phyloP scores from a whole-genome alignment of 2,113 vertebrate genomes.

The Aptenodytes patagonicus region DNA sequence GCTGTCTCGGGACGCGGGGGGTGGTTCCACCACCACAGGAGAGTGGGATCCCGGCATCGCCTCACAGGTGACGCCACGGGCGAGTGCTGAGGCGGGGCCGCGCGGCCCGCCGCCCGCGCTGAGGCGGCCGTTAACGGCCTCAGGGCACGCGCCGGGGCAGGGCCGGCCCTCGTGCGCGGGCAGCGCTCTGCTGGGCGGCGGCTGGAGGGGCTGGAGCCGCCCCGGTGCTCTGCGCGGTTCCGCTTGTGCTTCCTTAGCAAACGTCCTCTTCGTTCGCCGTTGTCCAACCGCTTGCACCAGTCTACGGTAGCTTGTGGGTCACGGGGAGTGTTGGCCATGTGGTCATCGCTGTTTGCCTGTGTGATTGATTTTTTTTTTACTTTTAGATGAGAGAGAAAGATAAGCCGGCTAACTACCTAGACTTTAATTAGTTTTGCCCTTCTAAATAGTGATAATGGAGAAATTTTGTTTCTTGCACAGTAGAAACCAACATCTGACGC shows the following conservation, averaged over 20 bases:
- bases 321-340: fast-evolving
- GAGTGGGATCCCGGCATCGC: neutral
- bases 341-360: neutral
- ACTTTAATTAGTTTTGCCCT: neutral
- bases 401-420: neutral
- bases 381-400: neutral
- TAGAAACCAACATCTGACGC: neutral
- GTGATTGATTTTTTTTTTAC: neutral
- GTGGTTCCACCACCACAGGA: too few relatives aligned
- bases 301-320: neutral
- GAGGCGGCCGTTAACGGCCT: neutral
- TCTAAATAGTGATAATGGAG: neutral
- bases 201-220: neutral
- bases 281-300: neutral
- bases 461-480: neutral
- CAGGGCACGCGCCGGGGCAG: neutral
- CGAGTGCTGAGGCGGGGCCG: neutral
- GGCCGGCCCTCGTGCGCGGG: neutral
- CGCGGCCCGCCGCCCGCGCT: neutral
- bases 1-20: too few relatives aligned
- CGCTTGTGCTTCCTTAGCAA: neutral
- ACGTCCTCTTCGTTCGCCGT: too few relatives aligned
- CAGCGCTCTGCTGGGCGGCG: neutral
- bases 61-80: neutral
- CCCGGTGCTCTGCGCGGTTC: neutral